phyloP scores from a whole-genome alignment of 1,140 invertebrate genomes.

The Eciton burchellii region DNA sequence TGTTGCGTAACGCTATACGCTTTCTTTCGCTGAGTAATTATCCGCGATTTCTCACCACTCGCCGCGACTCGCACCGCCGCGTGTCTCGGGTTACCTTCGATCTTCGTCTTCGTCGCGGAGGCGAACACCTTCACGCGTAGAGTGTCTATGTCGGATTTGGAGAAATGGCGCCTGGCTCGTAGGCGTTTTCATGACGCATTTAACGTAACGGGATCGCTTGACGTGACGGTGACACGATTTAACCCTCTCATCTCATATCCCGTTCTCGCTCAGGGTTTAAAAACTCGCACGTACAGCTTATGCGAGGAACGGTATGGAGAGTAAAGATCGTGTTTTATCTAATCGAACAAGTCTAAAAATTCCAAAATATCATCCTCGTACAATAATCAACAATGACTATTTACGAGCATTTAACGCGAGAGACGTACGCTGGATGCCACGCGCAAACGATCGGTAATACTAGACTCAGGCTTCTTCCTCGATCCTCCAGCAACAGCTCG shows the following conservation, averaged over 20 bases:
- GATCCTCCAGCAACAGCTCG: conserved; percentile 17
- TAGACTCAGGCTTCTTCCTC: conserved; percentile 2
- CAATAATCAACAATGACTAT: background rate
- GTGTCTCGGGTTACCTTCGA: conserved; percentile 51
- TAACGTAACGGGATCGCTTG: no score
- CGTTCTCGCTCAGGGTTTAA: background rate
- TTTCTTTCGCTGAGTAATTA: conserved; percentile 58
- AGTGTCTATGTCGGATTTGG: background rate
- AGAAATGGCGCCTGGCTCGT: background rate
- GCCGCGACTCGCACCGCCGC: conserved; percentile 3
- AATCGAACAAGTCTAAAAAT: background rate
- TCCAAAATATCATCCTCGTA: background rate
- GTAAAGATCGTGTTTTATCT: background rate
- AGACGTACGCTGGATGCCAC: background rate
- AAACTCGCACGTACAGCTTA: background rate
- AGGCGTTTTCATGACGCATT: no score
- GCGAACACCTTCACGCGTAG: background rate
- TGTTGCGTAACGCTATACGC: conserved; percentile 58
- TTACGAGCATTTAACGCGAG: background rate
- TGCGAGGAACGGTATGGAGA: background rate
- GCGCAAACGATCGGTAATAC: background rate
- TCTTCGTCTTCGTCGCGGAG: conserved; percentile 37
- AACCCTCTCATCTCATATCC: background rate
- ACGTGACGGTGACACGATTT: background rate
- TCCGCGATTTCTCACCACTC: conserved; percentile 43